These are phyloP conservation scores for Papilio dardanus DNA, from an alignment of 1,140 invertebrate genomes.

Conservation along the genomic window DNA sequence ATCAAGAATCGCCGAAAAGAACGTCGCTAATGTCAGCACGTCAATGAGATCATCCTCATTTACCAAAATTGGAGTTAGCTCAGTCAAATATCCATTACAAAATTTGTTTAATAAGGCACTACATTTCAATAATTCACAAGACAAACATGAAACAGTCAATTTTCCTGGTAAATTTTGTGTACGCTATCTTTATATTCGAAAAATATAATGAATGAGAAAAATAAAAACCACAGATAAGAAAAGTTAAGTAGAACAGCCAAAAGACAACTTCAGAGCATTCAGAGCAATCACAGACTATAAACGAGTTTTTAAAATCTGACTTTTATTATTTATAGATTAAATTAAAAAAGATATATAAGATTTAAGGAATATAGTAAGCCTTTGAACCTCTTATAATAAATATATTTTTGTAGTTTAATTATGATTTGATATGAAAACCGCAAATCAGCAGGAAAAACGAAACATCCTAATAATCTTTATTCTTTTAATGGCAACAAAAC, in stretches of 20 bases:
- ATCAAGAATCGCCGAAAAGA: conserved; percentile 76
- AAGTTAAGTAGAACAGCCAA: conserved; percentile 21
- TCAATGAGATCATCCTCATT: conserved; percentile 80
- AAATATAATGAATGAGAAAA: conserved; percentile 59
- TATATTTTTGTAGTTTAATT: too few species aligned
- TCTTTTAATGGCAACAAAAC: not conserved
- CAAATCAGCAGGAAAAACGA: too few species aligned
- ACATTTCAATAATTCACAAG: conserved; percentile 63
- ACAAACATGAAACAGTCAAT: conserved; percentile 42
- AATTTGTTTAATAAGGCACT: conserved; percentile 72
- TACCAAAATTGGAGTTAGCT: conserved; percentile 54
- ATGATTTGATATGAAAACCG: too few species aligned
- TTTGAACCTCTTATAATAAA: too few species aligned
- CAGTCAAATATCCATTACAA: conserved; percentile 48
- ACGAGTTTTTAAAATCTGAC: not conserved
- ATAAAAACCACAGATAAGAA: conserved; percentile 53
- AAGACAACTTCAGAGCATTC: conserved; percentile 23
- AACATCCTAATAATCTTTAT: too few species aligned
- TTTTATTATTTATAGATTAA: too few species aligned
- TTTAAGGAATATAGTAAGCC: too few species aligned
- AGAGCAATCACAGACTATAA: conserved; percentile 41
- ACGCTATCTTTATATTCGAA: conserved; percentile 41
- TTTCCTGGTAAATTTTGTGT: conserved; percentile 41
- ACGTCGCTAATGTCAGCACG: conserved; percentile 76
- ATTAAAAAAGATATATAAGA: too few species aligned